Evolutionary conservation across 2,888 invertebrate genomes (phyloP).

Genomic region (Gymnoscelis rufifasciata): DNA sequence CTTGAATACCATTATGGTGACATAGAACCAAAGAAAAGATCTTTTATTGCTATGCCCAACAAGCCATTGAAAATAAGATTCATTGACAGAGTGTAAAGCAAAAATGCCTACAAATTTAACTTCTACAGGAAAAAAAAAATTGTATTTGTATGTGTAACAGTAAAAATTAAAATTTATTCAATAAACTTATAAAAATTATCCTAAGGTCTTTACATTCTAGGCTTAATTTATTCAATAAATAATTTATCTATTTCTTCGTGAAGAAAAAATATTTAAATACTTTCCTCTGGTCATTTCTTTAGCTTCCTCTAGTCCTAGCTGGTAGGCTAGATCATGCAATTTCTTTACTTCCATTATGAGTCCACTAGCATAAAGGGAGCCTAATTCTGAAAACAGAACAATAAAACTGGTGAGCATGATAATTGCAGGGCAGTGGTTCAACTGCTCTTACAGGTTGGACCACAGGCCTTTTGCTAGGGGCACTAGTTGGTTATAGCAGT

Average conservation of each 20-base stretch:
- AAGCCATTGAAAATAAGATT: constrained; percentile 82
- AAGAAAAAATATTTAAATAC: constrained; percentile 90
- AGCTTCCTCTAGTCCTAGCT: constrained; percentile 95
- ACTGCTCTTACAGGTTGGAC: too few relatives aligned
- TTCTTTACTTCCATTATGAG: constrained; percentile 96
- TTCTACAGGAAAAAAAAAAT: too few relatives aligned
- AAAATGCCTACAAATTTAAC: constrained; percentile 9
- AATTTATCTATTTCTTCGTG: constrained; percentile 54
- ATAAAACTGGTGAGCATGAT: too few relatives aligned
- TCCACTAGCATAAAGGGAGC: constrained; percentile 86
- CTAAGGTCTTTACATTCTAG: neutral
- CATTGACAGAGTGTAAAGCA: constrained; percentile 69
- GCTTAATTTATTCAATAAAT: too few relatives aligned
- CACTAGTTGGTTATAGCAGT: too few relatives aligned
- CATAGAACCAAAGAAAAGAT: constrained; percentile 71
- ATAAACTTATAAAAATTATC: too few relatives aligned
- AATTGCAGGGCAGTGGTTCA: too few relatives aligned
- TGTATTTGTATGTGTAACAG: too few relatives aligned
- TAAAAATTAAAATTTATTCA: too few relatives aligned
- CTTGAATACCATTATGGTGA: constrained; percentile 84
- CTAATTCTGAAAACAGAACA: constrained; percentile 82
- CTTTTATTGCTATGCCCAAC: constrained; percentile 80
- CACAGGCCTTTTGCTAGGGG: too few relatives aligned
- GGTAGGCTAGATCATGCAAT: constrained; percentile 95
- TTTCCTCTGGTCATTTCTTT: constrained; percentile 98